phyloP scores from a whole-genome alignment of 2,797 vertebrate species.

The Typhlichthys eigenmanni region DNA sequence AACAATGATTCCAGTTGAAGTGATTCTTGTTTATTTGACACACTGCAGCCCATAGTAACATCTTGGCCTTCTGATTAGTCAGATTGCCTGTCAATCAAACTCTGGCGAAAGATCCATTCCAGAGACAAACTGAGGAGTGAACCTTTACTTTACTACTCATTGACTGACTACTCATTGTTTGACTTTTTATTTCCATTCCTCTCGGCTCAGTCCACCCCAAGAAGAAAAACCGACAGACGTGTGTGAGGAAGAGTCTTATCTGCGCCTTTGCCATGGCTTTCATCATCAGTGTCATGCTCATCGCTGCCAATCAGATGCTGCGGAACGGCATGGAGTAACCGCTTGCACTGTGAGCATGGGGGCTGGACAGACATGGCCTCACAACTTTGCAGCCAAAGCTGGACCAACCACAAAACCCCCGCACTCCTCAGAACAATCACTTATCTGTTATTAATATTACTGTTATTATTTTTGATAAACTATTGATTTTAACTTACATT shows the following conservation, averaged over 20 bases:
- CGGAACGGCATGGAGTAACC: constrained; percentile 97
- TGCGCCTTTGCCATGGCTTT: constrained; percentile 99
- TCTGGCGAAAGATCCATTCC: too few relatives aligned
- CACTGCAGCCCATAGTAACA: too few relatives aligned
- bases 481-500: too few relatives aligned
- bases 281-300: constrained; percentile 99
- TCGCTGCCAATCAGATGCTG: constrained; percentile 99
- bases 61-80: too few relatives aligned
- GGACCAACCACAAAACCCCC: constrained; percentile 66
- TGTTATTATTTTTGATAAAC: too few relatives aligned
- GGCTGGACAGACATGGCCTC: constrained; percentile 69
- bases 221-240: constrained; percentile 91
- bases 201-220: constrained; percentile 73
- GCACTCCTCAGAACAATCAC: constrained; percentile 65
- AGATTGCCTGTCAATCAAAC: too few relatives aligned
- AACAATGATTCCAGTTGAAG: too few relatives aligned
- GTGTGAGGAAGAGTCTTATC: constrained; percentile 98
- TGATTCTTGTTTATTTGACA: too few relatives aligned
- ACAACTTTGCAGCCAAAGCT: constrained; percentile 70
- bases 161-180: background rate
- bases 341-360: constrained; percentile 80
- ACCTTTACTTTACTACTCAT: background rate
- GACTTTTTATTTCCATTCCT: constrained; percentile 7
- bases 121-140: too few relatives aligned
- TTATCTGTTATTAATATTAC: constrained; percentile 6